Evolutionary conservation across 2,888 invertebrate species (phyloP).

Genomic region (Eupithecia abbreviata): DNA sequence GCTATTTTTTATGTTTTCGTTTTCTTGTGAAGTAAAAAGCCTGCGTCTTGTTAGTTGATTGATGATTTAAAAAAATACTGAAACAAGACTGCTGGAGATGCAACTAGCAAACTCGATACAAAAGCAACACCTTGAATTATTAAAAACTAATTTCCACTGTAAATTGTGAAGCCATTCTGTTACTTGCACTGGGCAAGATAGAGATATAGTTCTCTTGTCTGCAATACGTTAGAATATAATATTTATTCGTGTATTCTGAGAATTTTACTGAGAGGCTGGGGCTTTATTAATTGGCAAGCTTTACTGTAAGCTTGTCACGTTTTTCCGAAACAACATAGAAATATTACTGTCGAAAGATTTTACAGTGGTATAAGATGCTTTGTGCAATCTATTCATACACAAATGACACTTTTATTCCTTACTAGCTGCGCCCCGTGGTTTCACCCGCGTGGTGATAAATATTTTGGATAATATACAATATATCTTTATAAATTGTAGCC

Average conservation of each 20-base stretch:
- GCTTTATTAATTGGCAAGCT: constrained; percentile 1
- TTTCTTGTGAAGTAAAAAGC: not conserved
- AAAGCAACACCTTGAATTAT: not conserved
- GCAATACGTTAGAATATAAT: not conserved
- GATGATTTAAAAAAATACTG: not conserved
- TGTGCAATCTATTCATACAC: constrained; percentile 39
- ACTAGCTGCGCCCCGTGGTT: too few relatives aligned
- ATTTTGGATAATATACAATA: too few relatives aligned
- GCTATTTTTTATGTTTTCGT: not conserved
- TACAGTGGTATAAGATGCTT: not conserved
- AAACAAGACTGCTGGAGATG: constrained; percentile 20
- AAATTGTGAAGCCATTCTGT: not conserved
- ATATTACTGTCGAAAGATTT: not conserved
- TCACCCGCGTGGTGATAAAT: too few relatives aligned
- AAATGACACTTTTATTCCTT: constrained; percentile 45
- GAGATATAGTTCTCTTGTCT: not conserved
- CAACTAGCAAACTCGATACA: not conserved
- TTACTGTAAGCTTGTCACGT: constrained; percentile 2
- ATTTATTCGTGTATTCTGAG: not conserved
- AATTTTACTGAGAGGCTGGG: not conserved
- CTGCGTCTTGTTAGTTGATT: not conserved
- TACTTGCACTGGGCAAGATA: not conserved
- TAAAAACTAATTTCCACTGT: not conserved
- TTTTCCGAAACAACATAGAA: not conserved
- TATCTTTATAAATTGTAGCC: too few relatives aligned